These are phyloP conservation scores for Tricholaema leucomelas DNA, from an alignment of 2,113 vertebrate species.

Conservation along the genomic window DNA sequence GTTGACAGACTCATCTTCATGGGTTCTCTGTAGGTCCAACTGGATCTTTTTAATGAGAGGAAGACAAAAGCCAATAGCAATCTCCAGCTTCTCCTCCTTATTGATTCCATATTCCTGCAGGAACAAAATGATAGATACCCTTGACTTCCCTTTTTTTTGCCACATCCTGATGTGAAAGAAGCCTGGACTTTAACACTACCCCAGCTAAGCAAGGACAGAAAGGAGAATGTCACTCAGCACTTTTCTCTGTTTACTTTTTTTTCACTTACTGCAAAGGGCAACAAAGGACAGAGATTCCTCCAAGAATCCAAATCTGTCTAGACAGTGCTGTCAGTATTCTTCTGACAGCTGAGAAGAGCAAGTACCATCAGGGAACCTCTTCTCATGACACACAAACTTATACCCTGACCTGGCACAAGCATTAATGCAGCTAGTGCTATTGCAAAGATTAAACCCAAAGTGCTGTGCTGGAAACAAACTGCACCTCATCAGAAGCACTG, in stretches of 20 bases:
- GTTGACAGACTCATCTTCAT: conserved; percentile 98
- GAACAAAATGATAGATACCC: not conserved
- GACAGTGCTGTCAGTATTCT: not conserved
- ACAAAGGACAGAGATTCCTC: not conserved
- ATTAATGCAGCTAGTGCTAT: not conserved
- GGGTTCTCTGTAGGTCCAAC: conserved; percentile 95
- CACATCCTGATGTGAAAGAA: not conserved
- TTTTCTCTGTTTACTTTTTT: fast-evolving
- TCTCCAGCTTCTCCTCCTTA: conserved; percentile 94
- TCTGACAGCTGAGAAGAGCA: not conserved
- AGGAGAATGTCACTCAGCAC: not conserved
- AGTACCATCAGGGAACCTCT: not conserved
- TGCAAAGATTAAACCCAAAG: not conserved
- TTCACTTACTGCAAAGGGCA: not conserved
- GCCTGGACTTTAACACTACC: not conserved
- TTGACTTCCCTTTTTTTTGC: not conserved
- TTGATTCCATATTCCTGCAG: conserved; percentile 94
- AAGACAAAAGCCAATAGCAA: conserved; percentile 95
- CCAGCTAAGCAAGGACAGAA: not conserved
- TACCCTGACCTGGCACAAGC: not conserved
- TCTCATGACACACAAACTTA: not conserved
- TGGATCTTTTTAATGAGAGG: conserved; percentile 95
- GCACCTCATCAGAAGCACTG: not conserved
- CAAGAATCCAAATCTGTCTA: not conserved
- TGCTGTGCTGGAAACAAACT: not conserved